Evolutionary conservation across 2,113 vertebrate species (phyloP).

Genomic region (Cavia aperea): DNA sequence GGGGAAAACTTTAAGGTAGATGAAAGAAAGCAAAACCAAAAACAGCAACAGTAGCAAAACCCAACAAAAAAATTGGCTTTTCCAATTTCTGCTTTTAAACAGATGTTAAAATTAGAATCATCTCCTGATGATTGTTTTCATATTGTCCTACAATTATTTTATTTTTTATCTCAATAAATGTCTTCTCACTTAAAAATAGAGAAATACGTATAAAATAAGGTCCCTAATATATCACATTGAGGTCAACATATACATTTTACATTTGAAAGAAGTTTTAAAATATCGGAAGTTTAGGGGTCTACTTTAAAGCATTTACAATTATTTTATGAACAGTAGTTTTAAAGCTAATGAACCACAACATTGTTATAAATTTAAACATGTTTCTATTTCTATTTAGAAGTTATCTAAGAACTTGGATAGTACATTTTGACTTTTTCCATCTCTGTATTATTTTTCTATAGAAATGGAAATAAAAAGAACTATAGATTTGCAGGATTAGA

Average conservation of each 20-base stretch:
- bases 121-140: neutral
- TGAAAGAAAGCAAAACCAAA: neutral
- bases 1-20: neutral
- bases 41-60: neutral
- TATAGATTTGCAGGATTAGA: neutral
- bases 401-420: neutral
- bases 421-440: slow-evolving; percentile 8
- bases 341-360: neutral
- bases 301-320: neutral
- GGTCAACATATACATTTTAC: neutral
- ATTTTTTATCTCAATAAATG: neutral
- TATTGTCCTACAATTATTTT: neutral
- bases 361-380: neutral
- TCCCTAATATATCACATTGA: neutral
- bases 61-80: neutral
- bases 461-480: neutral
- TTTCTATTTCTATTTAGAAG: neutral
- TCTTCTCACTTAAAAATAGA: neutral
- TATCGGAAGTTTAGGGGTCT: neutral
- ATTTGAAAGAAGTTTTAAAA: slow-evolving; percentile 14
- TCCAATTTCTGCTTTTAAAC: neutral
- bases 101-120: neutral
- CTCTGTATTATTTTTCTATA: neutral
- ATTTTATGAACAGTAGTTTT: neutral
- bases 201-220: neutral